Evolutionary conservation across 2,797 vertebrate species (phyloP).

Genomic region (Neosilurus hyrtlii): DNA sequence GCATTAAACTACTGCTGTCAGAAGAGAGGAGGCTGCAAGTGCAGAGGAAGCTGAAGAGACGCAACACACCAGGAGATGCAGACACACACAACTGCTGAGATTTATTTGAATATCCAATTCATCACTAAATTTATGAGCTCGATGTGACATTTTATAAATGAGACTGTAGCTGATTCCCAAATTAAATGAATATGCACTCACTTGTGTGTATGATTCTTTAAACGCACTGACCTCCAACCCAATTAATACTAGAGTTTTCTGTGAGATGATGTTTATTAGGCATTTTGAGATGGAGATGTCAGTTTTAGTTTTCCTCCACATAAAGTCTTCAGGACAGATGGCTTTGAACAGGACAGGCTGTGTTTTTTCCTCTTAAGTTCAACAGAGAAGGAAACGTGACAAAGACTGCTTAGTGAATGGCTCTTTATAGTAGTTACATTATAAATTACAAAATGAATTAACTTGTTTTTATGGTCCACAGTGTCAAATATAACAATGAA

Average conservation of each 20-base stretch:
- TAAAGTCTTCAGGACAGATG: neutral
- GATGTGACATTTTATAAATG: neutral
- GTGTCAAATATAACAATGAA: neutral
- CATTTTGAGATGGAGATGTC: neutral
- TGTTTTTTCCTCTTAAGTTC: neutral
- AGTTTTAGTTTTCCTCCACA: neutral
- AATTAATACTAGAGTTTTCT: neutral
- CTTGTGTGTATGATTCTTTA: too few species aligned
- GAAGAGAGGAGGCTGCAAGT: neutral
- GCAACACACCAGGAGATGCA: neutral
- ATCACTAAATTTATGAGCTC: neutral
- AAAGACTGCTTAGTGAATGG: neutral
- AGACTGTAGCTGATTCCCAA: neutral
- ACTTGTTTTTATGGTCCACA: neutral
- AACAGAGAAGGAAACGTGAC: neutral
- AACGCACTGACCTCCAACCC: neutral
- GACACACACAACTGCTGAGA: neutral
- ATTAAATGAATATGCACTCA: neutral
- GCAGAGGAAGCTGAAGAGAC: neutral
- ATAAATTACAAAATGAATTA: neutral
- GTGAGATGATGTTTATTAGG: neutral
- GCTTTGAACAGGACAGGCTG: neutral
- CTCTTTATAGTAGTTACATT: too few species aligned
- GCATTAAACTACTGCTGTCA: constrained; percentile 16
- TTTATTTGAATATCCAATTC: neutral